Conservation (phyloP, 1,140 invertebrate species). For the Oryzaephilus surinamensis region DNA sequence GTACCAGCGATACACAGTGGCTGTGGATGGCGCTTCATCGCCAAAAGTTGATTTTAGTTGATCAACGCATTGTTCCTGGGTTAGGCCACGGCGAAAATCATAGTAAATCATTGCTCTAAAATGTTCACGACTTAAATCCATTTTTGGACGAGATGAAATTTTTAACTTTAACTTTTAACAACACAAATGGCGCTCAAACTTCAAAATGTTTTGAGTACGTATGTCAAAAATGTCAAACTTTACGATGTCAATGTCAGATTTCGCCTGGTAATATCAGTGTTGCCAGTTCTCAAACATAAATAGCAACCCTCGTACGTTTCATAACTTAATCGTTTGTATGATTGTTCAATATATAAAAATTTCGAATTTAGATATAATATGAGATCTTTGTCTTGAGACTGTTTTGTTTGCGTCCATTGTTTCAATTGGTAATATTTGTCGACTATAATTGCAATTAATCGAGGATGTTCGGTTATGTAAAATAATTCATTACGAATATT, state of each 20-base stretch:
- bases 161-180: not conserved
- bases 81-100: slow-evolving; percentile 1
- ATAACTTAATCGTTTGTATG: too few species aligned
- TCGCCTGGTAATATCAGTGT: slow-evolving; percentile 1
- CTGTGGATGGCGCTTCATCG: slow-evolving; percentile 11
- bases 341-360: too few species aligned
- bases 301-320: too few species aligned
- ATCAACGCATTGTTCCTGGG: slow-evolving; percentile 2
- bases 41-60: slow-evolving; percentile 6
- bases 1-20: slow-evolving; percentile 13
- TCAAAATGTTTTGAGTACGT: slow-evolving; percentile 5
- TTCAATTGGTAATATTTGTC: too few species aligned
- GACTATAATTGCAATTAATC: too few species aligned
- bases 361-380: too few species aligned
- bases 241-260: slow-evolving; percentile 4
- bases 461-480: too few species aligned
- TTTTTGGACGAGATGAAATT: slow-evolving; percentile 1
- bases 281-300: slow-evolving; percentile 6
- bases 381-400: too few species aligned
- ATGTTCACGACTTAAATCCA: slow-evolving; percentile 3
- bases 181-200: slow-evolving; percentile 4
- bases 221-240: slow-evolving; percentile 8
- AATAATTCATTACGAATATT: too few species aligned
- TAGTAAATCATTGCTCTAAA: slow-evolving; percentile 2
- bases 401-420: too few species aligned